Evolutionary conservation across 2,113 vertebrate species (phyloP), one percentile per base, ranked within the genome.

Genomic region (Anguilla rostrata): DNA sequence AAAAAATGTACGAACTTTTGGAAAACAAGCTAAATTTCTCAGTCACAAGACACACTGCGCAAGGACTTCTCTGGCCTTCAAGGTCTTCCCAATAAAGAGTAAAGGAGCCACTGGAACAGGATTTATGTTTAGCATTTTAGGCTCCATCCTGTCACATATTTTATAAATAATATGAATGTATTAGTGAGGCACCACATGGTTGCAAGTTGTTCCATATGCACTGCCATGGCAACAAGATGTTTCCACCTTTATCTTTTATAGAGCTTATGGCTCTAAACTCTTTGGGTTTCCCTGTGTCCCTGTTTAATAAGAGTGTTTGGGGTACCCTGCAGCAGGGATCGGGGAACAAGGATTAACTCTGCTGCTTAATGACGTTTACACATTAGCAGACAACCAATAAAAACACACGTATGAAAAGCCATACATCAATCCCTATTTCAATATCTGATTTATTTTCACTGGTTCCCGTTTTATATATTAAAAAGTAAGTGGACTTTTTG

Each of bases 311-410:
- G 92, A 93, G 93, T 93, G 93, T 95, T 95, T 93, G 92, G 93
- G 94, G 94, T 95, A 92, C 94, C 95, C 95, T 95, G 94, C 93
- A 95, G 95, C 95, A 94, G 93, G 94, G 94, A 95, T 94, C 95
- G 92, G 90, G 92, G 95, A 95, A 95, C 95, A 94, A 92, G 95
- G 95, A 96, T 96, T 96, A 95, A 94, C 93, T 93, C 92, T 86
- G 94, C 94, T 95, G 95, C 94, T 94, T 94, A 94, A 95, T 94
- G 93, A 95, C 90, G 90, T 94, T 94, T 93, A 93, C 86, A 95
- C 88, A 93, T 92, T 93, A 94, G 94, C 93, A 94, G 91, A 90
- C 92, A 93, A 93, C 92, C 92, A 84, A 78, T 26, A 78, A 91
- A 94, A 94, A 93, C 26, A 75, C 60, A 22, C 26, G 3, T 26